Evolutionary conservation across 2,113 vertebrate genomes (phyloP), one percentile per base, ranked within the genome.

Genomic region (Ramphastos sulfuratus): DNA sequence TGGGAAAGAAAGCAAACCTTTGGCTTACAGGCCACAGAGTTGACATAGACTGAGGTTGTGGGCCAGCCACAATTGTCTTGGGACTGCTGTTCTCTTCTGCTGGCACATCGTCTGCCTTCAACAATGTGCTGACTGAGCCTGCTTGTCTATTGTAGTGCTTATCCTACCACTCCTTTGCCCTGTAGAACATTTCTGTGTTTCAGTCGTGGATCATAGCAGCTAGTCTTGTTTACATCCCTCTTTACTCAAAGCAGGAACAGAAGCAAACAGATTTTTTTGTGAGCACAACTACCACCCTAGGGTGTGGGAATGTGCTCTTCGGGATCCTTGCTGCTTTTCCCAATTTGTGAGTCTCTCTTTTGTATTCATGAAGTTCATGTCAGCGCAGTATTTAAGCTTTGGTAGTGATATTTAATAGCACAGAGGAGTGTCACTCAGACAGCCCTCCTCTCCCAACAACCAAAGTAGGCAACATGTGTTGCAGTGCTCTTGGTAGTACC

Each of bases 11-110:
- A 86, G 77, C 64, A 96, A 75, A 94, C 72, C 91, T 96, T 94
- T 94, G 93, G 87, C 93, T 94, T 94, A 46, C 14, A 81, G 91
- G 79, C 91, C 93, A 72, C 76, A 63, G 90, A 93, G 86, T 93
- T 95, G 88, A 93, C 94, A 94, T 10, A 92, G 85, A 95, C 81
- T 58, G 71, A 87, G 82, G 67, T 89, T 93, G 81, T 93, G 92
- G 93, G 77, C 88, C 83, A 95, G 74, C 93, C 92, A 92, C 94
- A 95, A 92, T 85, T 91, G 84, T 95, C 90, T 92, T 90, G 95
- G 94, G 92, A 90, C 81, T 85, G 83, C 75, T 89, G 80, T 95
- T 95, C 76, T 94, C 60, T 91, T 95, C 93, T 95, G 81, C 81
- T 96, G 91, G 93, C 92, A 93, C 37, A 55, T 93, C 94, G 93